Percentiles rank a stretch among this genome's conserved stretches.
These are phyloP conservation scores for Euthynnus affinis DNA, from an alignment of 2,797 vertebrate species.

Conservation along the genomic window DNA sequence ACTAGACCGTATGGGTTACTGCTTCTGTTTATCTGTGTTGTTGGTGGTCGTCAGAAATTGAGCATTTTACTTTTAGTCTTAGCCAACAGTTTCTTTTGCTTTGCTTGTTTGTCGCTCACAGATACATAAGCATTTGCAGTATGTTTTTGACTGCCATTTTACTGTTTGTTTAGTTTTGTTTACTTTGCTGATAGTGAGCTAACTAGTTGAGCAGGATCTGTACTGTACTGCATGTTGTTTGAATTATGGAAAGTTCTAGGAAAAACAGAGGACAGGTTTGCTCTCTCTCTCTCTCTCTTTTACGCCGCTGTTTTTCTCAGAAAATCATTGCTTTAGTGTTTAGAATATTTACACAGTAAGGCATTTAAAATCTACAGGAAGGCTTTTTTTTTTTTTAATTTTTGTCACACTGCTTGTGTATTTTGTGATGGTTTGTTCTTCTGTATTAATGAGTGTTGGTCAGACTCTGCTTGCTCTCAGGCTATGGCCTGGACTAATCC, in stretches of 20 bases:
- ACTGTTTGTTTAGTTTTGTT: conserved; percentile 75
- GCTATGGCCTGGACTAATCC: conserved; percentile 68
- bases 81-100: conserved; percentile 38
- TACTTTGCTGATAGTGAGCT: conserved; percentile 68
- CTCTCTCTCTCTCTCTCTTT: conserved; percentile 29
- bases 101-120: conserved; percentile 25
- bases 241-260: conserved; percentile 60
- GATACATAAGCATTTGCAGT: conserved; percentile 10
- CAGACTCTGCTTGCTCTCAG: conserved; percentile 53
- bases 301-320: conserved; percentile 9
- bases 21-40: conserved; percentile 42
- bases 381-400: neutral
- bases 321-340: conserved; percentile 3
- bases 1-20: conserved; percentile 1
- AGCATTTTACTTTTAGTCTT: conserved; percentile 1
- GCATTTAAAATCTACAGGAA: neutral
- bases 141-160: conserved; percentile 25
- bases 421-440: conserved; percentile 27
- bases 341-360: conserved; percentile 1
- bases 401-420: conserved; percentile 13
- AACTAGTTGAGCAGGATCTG: conserved; percentile 76
- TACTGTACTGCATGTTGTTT: conserved; percentile 40
- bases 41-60: conserved; percentile 29
- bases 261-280: conserved; percentile 54
- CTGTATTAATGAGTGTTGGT: conserved; percentile 42